Evolutionary conservation across 2,113 vertebrate species (phyloP).

Genomic region (Cyanoderma ruficeps): DNA sequence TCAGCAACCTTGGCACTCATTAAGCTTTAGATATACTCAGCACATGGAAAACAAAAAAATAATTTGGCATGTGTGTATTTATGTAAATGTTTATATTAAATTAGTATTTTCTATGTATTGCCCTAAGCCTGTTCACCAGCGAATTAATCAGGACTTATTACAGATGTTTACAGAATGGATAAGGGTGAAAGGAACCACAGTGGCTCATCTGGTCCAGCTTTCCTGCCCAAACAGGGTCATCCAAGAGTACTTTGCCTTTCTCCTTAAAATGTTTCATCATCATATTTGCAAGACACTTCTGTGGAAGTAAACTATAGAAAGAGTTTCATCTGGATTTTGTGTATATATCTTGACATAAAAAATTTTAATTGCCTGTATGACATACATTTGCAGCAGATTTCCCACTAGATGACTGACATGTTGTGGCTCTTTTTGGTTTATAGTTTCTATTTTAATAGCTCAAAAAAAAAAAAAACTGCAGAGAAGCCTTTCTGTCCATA

Average conservation of each 20-base stretch:
- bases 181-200: background rate
- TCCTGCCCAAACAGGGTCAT: background rate
- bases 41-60: background rate
- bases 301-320: background rate
- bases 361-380: background rate
- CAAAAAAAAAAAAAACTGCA: background rate
- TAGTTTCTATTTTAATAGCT: background rate
- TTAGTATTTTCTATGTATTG: background rate
- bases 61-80: background rate
- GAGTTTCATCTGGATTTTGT: background rate
- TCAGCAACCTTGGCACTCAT: background rate
- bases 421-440: background rate
- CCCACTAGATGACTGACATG: background rate
- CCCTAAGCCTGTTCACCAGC: background rate
- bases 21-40: background rate
- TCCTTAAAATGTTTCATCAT: background rate
- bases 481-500: background rate
- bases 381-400: background rate
- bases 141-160: background rate
- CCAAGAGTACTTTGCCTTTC: background rate
- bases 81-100: background rate
- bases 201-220: background rate
- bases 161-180: background rate
- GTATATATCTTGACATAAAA: background rate
- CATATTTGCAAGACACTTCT: background rate